phyloP scores from a whole-genome alignment of 2,113 vertebrate genomes.

The Taxidea taxus region DNA sequence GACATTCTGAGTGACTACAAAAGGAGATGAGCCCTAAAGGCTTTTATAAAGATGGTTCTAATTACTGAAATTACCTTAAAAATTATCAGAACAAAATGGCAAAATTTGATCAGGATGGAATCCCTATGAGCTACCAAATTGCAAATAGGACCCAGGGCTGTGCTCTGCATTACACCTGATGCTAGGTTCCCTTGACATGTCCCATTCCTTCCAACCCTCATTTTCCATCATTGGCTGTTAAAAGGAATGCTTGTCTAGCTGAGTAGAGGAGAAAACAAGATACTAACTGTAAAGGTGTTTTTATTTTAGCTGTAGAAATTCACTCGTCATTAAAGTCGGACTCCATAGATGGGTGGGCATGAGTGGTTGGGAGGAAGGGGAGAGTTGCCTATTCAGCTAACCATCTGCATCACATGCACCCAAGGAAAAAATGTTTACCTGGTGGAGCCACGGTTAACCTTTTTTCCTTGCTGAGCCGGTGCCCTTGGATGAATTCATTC shows the following conservation, averaged over 20 bases:
- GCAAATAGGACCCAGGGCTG: neutral
- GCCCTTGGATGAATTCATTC: constrained; percentile 88
- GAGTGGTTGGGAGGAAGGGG: constrained; percentile 26
- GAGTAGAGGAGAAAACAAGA: neutral
- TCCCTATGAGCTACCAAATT: neutral
- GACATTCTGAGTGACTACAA: constrained; percentile 54
- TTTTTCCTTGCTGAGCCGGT: constrained; percentile 89
- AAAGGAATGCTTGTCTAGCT: neutral
- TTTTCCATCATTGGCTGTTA: neutral
- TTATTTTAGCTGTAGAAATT: neutral
- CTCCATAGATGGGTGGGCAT: neutral
- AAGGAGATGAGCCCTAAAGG: constrained; percentile 43
- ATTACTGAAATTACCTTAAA: neutral
- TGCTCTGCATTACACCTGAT: constrained; percentile 25
- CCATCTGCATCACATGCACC: constrained; percentile 85
- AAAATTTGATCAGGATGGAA: neutral
- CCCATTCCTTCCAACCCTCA: constrained; percentile 38
- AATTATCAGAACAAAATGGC: neutral
- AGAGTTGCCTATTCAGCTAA: constrained; percentile 56
- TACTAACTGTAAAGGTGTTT: neutral
- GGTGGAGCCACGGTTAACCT: constrained; percentile 88
- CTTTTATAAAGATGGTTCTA: neutral
- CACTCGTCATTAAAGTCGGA: neutral
- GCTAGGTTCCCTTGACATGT: neutral
- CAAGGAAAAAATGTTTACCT: constrained; percentile 91